Evolutionary conservation across 2,113 vertebrate species (phyloP), one percentile per base, ranked within the genome.

Genomic region (Halichoeres trimaculatus): DNA sequence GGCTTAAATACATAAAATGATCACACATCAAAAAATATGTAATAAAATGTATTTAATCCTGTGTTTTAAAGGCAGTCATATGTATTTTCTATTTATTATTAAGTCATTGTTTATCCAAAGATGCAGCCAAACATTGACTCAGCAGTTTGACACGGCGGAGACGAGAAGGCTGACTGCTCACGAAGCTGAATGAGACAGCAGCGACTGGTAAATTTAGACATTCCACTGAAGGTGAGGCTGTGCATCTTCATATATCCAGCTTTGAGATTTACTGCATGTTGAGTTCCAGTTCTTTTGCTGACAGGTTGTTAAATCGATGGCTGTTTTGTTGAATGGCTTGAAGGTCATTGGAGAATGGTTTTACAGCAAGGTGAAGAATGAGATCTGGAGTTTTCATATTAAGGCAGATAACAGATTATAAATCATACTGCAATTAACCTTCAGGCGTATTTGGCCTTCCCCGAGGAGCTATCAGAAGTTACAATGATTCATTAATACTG

Each of bases 221-320:
- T 53, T 64, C 24, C 43, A 20, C 8, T 57, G 16, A 43, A 23
- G 16, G 40, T 36, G 11, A 36, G 62, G 17, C 62, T 8, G 30
- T 40, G 6, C 1, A 47, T 62, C 69, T 22, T 64, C 60, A 70
- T 57, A 38, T 55, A 47, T 47, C 50, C n/a, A 55, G 10, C 59
- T 35, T 54, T 22, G 8, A 61, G 8, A 4, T 23, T 65, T 9
- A 40, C 0, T 54, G 8, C 38, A 53, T 41, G 4, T 1, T 41
- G 12, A 41, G 4, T 1, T 41, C 10, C 3, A 14, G 1, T 40
- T 40, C 10, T 40, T 40, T 41, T 41, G 12, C 3, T 41, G 10
- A 72, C 41, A n/a, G 5, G 1, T 14, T 3, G 17, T 9, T 10
- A 17, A 55, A 45, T 19, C 12, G 9, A 40, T 40, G 38, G 38